Evolutionary conservation across 2,113 vertebrate species (phyloP).

Genomic region (Gila orcuttii): DNA sequence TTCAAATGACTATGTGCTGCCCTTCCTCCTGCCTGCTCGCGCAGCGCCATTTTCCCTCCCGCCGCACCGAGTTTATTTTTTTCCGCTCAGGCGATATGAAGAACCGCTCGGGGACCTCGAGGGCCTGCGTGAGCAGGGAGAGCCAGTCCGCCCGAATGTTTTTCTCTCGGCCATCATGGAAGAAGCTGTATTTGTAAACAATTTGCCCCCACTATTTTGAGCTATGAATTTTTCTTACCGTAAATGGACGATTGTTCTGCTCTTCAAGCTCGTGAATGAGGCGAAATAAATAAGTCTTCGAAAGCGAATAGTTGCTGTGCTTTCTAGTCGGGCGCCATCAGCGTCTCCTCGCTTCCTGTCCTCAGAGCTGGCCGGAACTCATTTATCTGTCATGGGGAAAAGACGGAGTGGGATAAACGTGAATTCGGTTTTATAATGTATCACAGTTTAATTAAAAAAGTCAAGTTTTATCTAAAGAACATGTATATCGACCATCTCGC

Average conservation of each 20-base stretch:
- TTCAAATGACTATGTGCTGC: conserved; percentile 68
- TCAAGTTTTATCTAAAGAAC: background rate
- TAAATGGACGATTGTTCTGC: conserved; percentile 53
- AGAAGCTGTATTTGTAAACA: background rate
- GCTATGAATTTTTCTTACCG: conserved; percentile 71
- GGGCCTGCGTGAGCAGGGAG: conserved; percentile 68
- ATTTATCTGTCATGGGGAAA: conserved; percentile 65
- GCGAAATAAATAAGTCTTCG: conserved; percentile 58
- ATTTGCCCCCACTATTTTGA: background rate
- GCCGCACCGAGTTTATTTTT: conserved; percentile 54
- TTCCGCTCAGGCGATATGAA: conserved; percentile 80
- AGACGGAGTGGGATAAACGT: background rate
- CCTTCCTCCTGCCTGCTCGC: conserved; percentile 78
- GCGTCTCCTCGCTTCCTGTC: conserved; percentile 76
- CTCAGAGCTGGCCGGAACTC: conserved; percentile 71
- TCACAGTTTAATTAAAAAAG: fast-evolving
- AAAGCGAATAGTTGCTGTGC: conserved; percentile 70
- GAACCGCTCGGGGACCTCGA: conserved; percentile 79
- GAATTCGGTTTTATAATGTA: too few relatives aligned
- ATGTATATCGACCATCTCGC: background rate
- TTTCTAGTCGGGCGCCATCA: conserved; percentile 83
- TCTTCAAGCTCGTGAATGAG: conserved; percentile 44
- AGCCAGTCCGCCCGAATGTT: conserved; percentile 72
- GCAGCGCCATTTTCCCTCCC: conserved; percentile 73
- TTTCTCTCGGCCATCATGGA: conserved; percentile 38